Conservation (phyloP, 1,140 invertebrate genomes). For the Aplysia californica region DNA sequence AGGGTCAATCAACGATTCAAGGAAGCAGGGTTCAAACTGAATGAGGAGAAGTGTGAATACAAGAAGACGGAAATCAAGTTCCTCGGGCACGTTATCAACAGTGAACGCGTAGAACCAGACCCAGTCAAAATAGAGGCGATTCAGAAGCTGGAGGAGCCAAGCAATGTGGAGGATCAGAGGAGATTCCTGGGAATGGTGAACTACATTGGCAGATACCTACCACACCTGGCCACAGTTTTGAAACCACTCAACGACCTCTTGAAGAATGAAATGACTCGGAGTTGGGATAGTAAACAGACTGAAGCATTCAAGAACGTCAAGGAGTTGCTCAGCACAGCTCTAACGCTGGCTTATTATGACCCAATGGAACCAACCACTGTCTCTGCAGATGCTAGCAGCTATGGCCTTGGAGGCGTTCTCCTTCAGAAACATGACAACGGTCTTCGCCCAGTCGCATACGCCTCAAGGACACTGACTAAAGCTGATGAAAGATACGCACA, state of each 20-base stretch:
- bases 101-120: slow-evolving; percentile 43
- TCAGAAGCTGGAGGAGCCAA: slow-evolving; percentile 49
- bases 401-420: slow-evolving; percentile 40
- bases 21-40: slow-evolving; percentile 49
- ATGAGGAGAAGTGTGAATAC: slow-evolving; percentile 63
- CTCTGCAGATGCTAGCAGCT: slow-evolving; percentile 34
- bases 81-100: slow-evolving; percentile 30
- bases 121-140: slow-evolving; percentile 52
- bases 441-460: slow-evolving; percentile 36
- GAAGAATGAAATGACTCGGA: slow-evolving; percentile 22
- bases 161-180: slow-evolving; percentile 9
- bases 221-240: slow-evolving; percentile 19
- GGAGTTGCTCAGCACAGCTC: slow-evolving; percentile 10
- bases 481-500: slow-evolving; percentile 69
- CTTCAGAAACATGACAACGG: slow-evolving; percentile 25
- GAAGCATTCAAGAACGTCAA: slow-evolving; percentile 27
- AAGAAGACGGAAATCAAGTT: slow-evolving; percentile 18
- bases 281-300: slow-evolving; percentile 23
- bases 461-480: slow-evolving; percentile 38
- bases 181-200: slow-evolving; percentile 28
- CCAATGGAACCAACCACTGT: slow-evolving; percentile 26
- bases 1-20: slow-evolving; percentile 43
- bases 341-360: slow-evolving; percentile 35
- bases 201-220: slow-evolving; percentile 28
- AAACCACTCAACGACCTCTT: slow-evolving; percentile 31